Conservation (phyloP, 2,113 vertebrate species). For the Platichthys stellatus region DNA sequence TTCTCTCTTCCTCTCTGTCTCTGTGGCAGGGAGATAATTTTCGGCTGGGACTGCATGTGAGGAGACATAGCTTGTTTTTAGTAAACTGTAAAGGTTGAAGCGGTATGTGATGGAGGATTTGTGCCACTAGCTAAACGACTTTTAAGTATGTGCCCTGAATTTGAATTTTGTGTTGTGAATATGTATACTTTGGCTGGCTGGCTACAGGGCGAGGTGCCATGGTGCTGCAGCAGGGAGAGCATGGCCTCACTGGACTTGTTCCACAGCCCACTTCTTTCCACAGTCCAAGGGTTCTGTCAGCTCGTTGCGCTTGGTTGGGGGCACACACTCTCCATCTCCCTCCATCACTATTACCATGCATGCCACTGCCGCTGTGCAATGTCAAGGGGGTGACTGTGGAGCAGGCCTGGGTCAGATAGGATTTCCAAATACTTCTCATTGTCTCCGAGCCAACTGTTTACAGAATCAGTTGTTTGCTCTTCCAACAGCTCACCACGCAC, state of each 20-base stretch:
- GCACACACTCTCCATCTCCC: conserved; percentile 42
- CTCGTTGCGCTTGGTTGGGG: conserved; percentile 36
- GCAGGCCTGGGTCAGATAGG: conserved; percentile 13
- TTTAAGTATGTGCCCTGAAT: conserved; percentile 39
- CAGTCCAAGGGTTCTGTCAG: conserved; percentile 61
- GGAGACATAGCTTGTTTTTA: conserved; percentile 23
- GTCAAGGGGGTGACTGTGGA: conserved; percentile 59
- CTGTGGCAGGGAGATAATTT: conserved; percentile 29
- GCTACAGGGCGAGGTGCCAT: background rate
- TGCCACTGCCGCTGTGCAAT: conserved; percentile 45
- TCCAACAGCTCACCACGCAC: background rate
- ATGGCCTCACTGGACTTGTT: conserved; percentile 35
- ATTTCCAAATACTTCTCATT: conserved; percentile 12
- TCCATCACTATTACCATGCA: conserved; percentile 56
- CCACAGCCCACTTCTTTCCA: conserved; percentile 38
- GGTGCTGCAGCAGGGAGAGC: conserved; percentile 30
- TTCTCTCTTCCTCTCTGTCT: conserved; percentile 29
- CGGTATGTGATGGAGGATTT: conserved; percentile 15
- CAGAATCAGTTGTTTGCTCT: background rate
- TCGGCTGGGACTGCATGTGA: background rate
- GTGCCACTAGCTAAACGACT: conserved; percentile 30
- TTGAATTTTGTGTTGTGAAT: conserved; percentile 30
- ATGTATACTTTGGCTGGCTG: conserved; percentile 22
- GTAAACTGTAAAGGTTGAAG: conserved; percentile 38
- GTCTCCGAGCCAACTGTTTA: background rate